A percentile compares a stretch with the other conserved stretches of the same genome.
These are phyloP conservation scores for Cotesia glomerata DNA, from an alignment of 1,140 invertebrate species.

Conservation along the genomic window DNA sequence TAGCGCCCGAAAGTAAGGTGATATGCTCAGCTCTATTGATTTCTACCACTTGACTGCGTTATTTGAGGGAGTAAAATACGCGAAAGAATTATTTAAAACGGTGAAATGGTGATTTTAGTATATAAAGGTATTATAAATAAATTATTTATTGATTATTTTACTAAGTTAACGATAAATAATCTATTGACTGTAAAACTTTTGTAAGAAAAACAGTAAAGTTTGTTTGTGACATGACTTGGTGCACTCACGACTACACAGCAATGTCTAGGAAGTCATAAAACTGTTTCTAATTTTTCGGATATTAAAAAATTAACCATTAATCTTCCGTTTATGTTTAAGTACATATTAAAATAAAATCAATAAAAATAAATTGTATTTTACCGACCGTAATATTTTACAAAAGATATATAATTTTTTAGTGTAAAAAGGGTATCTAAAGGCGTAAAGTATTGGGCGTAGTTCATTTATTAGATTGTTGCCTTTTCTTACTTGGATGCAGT, in stretches of 20 bases:
- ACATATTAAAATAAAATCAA: neutral
- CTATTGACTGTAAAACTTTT: neutral
- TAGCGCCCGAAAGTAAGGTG: constrained; percentile 41
- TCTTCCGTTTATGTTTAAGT: neutral
- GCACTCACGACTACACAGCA: no score
- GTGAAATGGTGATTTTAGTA: constrained; percentile 48
- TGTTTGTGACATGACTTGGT: no score
- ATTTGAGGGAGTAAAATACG: constrained; percentile 2
- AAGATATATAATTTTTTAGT: neutral
- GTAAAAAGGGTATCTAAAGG: neutral
- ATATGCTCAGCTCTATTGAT: constrained; percentile 46
- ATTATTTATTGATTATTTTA: neutral
- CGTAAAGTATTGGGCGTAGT: neutral
- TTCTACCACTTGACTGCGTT: constrained; percentile 31
- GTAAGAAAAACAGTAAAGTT: neutral
- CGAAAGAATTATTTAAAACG: constrained; percentile 7
- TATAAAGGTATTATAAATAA: constrained; percentile 43
- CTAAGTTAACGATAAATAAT: neutral
- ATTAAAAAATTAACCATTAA: no score
- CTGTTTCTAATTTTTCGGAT: no score
- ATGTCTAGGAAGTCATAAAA: no score
- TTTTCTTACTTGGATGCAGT: neutral
- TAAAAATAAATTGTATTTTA: neutral
- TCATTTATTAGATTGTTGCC: neutral
- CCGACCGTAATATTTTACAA: neutral